Evolutionary conservation across 2,113 vertebrate genomes (phyloP), one percentile per base, ranked within the genome.

Genomic region (Xenotilapia leptura): DNA sequence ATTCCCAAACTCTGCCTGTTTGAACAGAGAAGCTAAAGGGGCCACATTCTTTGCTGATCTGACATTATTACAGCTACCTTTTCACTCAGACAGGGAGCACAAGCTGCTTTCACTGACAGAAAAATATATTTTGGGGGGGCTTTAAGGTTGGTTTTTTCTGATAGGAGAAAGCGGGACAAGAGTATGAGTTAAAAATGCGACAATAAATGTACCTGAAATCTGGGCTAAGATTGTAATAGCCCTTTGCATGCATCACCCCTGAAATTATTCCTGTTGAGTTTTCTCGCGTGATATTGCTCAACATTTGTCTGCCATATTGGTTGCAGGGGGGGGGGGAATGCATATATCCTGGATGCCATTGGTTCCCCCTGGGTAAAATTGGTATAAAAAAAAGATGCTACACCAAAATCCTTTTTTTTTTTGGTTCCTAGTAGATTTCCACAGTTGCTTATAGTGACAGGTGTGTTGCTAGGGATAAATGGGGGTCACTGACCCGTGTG

Each of bases 321-420:
- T 17, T 1, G 0, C 21, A 10, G 4, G 28, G 28, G 28, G 31
- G 28, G 31, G 31, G 31, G 31, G 31, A 0, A 45, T 26, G 1
- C 5, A 45, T 45, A 26, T 45, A 26, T 26, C 4, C 68, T 73
- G 40, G 14, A 47, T 26, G 21, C 26, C 5, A 26, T 6, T 73
- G 21, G 68, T 23, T 45, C 13, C 8, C 23, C 1, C 2, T 73
- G 21, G 8, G 5, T 73, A 23, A 42, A 70, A 73, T 73, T 42
- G 12, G 38, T 73, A 26, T 21, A 40, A 23, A 23, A 40, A 40
- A 14, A 70, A 21, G 19, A 14, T 68, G n/a, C n/a, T 42, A 5
- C 65, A 70, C 2, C 65, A 70, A 70, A 23, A 23, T 15, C 36
- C 0, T n/a, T 38, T 65, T 11, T 65, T 23, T 14, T 3, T 42